Percentiles rank a stretch among this genome's conserved stretches.
phyloP scores from a whole-genome alignment of 2,797 vertebrate species.

The Gephyroberyx darwinii region DNA sequence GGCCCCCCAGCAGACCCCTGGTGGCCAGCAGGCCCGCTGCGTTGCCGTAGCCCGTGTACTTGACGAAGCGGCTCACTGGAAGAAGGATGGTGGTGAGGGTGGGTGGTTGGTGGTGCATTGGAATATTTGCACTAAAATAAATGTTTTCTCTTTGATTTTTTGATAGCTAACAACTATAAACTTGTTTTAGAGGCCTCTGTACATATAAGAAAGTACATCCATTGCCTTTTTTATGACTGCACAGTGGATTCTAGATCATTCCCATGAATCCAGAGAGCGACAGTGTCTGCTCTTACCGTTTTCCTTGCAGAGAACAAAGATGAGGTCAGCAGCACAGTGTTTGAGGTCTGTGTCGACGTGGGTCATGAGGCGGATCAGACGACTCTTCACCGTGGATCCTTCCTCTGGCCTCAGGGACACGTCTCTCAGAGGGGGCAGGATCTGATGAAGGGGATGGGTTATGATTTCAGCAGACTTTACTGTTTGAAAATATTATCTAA shows the following conservation, averaged over 20 bases:
- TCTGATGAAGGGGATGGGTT: constrained; percentile 49
- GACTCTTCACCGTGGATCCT: constrained; percentile 80
- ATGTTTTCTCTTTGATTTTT: too few species aligned
- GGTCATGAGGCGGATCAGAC: constrained; percentile 86
- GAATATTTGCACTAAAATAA: too few species aligned
- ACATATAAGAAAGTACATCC: too few species aligned
- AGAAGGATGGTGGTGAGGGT: neutral
- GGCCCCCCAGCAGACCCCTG: constrained; percentile 68
- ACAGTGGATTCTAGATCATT: too few species aligned
- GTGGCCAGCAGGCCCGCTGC: constrained; percentile 84
- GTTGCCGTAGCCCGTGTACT: constrained; percentile 87
- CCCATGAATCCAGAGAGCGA: neutral
- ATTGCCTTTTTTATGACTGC: too few species aligned
- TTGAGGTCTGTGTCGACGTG: constrained; percentile 86
- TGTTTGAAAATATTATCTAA: too few species aligned
- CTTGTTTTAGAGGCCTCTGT: too few species aligned
- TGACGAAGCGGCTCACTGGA: constrained; percentile 85
- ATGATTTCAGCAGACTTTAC: neutral
- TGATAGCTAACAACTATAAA: too few species aligned
- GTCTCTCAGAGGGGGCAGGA: constrained; percentile 84
- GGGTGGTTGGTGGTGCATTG: too few species aligned
- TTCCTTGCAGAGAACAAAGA: constrained; percentile 89
- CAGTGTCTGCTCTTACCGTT: constrained; percentile 55
- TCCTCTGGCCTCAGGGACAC: constrained; percentile 83
- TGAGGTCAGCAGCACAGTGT: constrained; percentile 85